phyloP scores from a whole-genome alignment of 1,140 invertebrate genomes.

The Zaprionus camerounensis region DNA sequence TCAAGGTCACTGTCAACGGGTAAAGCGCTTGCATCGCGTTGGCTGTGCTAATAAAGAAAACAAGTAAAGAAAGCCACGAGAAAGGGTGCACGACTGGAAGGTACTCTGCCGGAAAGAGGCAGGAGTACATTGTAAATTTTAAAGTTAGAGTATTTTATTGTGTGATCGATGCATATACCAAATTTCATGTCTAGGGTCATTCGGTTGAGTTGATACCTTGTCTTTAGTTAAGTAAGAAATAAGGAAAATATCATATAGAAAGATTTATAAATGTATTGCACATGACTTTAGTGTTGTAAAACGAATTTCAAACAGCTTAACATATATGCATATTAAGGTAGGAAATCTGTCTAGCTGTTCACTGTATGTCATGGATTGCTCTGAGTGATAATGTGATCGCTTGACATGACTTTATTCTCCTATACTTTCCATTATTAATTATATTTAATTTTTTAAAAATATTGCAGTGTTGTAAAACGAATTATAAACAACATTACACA shows the following conservation, averaged over 20 bases:
- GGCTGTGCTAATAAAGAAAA: constrained; percentile 67
- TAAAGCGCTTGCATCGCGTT: constrained; percentile 56
- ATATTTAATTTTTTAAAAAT: neutral
- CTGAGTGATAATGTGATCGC: neutral
- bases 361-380: constrained; percentile 10
- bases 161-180: no score
- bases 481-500: neutral
- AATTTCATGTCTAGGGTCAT: no score
- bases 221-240: no score
- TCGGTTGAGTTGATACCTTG: no score
- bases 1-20: constrained; percentile 73
- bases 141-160: neutral
- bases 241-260: no score
- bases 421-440: no score
- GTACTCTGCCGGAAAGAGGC: neutral
- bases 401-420: no score
- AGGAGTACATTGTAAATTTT: neutral
- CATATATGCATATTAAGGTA: neutral
- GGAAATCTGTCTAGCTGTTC: neutral
- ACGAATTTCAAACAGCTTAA: neutral
- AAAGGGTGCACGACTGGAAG: neutral
- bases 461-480: neutral
- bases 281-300: neutral
- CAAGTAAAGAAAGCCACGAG: constrained; percentile 36
- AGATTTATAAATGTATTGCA: no score